These are phyloP conservation scores for Stichopus chloronotus DNA, from an alignment of 35 echinoderm and acorn worm genomes.

Conservation along the genomic window DNA sequence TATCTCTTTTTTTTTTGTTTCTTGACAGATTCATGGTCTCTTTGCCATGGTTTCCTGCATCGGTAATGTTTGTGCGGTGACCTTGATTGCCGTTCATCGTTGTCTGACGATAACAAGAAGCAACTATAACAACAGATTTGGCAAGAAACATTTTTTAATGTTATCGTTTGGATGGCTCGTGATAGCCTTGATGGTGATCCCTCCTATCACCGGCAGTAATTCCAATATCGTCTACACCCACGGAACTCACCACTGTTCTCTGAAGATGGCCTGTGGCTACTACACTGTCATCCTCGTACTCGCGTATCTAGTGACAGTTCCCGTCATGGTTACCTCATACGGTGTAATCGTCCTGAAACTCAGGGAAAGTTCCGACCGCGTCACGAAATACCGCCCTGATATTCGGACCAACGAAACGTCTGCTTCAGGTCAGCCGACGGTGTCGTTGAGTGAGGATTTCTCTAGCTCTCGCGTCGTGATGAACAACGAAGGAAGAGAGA, in stretches of 20 bases:
- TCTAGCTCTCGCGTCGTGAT: no score
- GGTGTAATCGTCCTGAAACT: not conserved
- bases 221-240: not conserved
- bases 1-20: no score
- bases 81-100: slow-evolving; percentile 6
- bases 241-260: not conserved
- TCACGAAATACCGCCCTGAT: not conserved
- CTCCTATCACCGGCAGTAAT: not conserved
- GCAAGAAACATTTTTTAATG: not conserved
- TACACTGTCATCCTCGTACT: not conserved
- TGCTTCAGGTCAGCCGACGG: no score
- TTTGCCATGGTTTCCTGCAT: not conserved
- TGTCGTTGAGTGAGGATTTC: no score
- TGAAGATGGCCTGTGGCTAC: not conserved
- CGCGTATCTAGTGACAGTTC: not conserved
- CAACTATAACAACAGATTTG: not conserved
- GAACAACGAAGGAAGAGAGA: no score
- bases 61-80: slow-evolving; percentile 8
- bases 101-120: not conserved
- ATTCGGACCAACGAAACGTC: no score
- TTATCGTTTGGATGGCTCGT: not conserved
- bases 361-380: not conserved
- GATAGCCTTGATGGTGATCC: not conserved
- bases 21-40: not conserved
- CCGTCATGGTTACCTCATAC: slow-evolving; percentile 4